A percentile compares a stretch with the other conserved stretches of the same genome.
These are phyloP conservation scores for Caenorhabditis remanei DNA, from an alignment of 1,140 invertebrate genomes.

Conservation along the genomic window DNA sequence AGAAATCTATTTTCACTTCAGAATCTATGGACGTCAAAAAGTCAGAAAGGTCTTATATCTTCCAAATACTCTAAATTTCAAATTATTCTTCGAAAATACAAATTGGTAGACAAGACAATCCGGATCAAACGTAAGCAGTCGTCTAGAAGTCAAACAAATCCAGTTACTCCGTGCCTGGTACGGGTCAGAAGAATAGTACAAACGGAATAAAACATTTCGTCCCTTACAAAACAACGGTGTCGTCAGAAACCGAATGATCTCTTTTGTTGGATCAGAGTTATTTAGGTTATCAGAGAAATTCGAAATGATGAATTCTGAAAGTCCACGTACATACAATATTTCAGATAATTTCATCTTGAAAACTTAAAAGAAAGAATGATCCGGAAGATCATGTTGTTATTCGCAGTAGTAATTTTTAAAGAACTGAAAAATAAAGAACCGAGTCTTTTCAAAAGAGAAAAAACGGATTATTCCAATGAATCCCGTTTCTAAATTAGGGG, in stretches of 20 bases:
- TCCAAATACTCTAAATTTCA: background rate
- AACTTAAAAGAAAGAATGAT: background rate
- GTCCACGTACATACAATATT: background rate
- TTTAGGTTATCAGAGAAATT: background rate
- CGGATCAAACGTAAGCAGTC: background rate
- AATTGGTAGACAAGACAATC: background rate
- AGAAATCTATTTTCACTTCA: background rate
- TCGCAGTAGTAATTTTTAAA: too few species aligned
- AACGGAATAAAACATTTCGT: background rate
- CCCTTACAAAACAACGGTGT: background rate
- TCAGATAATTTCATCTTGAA: background rate
- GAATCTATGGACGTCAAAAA: background rate
- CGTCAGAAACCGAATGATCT: too few species aligned
- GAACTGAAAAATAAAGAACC: too few species aligned
- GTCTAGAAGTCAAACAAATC: background rate
- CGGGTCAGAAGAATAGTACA: background rate
- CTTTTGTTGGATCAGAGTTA: too few species aligned
- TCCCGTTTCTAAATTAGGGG: background rate
- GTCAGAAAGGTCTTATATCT: background rate
- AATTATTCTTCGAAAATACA: background rate
- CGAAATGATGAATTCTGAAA: background rate
- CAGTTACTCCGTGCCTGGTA: background rate
- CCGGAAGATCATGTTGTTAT: too few species aligned
- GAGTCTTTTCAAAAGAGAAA: too few species aligned
- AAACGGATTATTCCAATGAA: background rate